phyloP scores from a whole-genome alignment of 1,140 invertebrate species.

The Drosophila orosa region DNA sequence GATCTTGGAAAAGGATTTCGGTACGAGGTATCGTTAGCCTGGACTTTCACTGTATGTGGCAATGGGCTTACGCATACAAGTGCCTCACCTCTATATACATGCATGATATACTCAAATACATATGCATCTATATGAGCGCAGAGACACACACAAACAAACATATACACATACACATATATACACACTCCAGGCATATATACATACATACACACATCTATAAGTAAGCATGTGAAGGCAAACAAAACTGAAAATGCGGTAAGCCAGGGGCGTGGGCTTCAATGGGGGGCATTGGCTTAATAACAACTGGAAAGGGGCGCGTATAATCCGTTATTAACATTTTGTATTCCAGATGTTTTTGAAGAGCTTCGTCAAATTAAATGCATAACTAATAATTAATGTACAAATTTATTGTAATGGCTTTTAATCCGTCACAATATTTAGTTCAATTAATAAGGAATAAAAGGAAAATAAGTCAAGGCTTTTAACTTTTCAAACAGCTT shows the following conservation, averaged over 20 bases:
- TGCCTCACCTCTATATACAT: conserved; percentile 32
- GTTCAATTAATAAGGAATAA: neutral
- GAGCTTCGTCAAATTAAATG: neutral
- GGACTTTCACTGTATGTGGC: conserved; percentile 73
- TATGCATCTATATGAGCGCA: conserved; percentile 66
- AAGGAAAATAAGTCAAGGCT: neutral
- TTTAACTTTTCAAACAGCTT: neutral
- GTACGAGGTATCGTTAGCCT: conserved; percentile 27
- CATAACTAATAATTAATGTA: conserved; percentile 1
- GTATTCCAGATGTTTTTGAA: neutral
- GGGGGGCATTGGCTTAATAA: neutral
- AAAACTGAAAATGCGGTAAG: conserved; percentile 81
- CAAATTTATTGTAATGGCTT: conserved; percentile 5
- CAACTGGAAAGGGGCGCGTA: neutral
- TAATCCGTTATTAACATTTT: conserved; percentile 16
- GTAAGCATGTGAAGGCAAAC: conserved; percentile 80
- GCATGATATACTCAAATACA: conserved; percentile 70
- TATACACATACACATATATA: conserved; percentile 10
- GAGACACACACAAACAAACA: conserved; percentile 50
- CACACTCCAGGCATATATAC: conserved; percentile 37
- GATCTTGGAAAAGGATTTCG: conserved; percentile 39
- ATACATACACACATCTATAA: conserved; percentile 70
- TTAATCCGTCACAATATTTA: neutral
- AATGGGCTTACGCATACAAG: conserved; percentile 32
- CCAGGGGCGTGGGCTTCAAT: conserved; percentile 39